Evolutionary conservation across 2,888 invertebrate species (phyloP).

Genomic region (Erebia aethiops): DNA sequence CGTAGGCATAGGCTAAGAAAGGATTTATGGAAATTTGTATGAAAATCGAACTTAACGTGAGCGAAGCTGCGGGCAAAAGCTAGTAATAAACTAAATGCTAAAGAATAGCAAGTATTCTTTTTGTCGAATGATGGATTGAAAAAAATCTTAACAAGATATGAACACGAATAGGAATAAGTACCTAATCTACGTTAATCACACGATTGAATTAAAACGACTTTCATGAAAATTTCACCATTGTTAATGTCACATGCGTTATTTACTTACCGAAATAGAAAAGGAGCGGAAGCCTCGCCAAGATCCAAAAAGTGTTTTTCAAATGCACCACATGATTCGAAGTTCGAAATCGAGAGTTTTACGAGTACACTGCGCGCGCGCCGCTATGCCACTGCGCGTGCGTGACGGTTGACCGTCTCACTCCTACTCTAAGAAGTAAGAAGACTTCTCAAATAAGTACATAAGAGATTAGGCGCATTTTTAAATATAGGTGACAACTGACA

Average conservation of each 20-base stretch:
- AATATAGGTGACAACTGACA: not conserved
- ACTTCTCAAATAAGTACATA: conserved; percentile 1
- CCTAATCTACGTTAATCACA: conserved; percentile 33
- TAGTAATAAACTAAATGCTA: not conserved
- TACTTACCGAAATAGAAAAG: conserved; percentile 31
- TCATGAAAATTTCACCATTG: conserved; percentile 18
- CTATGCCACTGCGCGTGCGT: conserved; percentile 57
- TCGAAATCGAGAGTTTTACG: conserved; percentile 55
- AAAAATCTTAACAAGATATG: not conserved
- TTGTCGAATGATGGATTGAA: not conserved
- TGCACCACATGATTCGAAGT: conserved; percentile 42
- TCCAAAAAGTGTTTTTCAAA: conserved; percentile 31
- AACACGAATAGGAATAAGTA: conserved; percentile 6
- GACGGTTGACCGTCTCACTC: conserved; percentile 36
- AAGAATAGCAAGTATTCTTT: no score
- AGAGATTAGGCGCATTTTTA: conserved; percentile 16
- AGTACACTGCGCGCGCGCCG: conserved; percentile 59
- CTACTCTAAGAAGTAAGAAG: conserved; percentile 39
- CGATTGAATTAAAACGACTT: conserved; percentile 29
- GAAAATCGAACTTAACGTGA: no score
- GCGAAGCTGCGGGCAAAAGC: no score
- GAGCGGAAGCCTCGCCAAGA: conserved; percentile 17
- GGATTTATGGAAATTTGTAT: no score
- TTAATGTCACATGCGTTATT: not conserved
- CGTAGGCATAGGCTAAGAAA: no score